Percentiles rank a stretch among this genome's conserved stretches.
These are phyloP conservation scores for Gallinago undulata DNA, from an alignment of 2,113 vertebrate species.

Conservation along the genomic window DNA sequence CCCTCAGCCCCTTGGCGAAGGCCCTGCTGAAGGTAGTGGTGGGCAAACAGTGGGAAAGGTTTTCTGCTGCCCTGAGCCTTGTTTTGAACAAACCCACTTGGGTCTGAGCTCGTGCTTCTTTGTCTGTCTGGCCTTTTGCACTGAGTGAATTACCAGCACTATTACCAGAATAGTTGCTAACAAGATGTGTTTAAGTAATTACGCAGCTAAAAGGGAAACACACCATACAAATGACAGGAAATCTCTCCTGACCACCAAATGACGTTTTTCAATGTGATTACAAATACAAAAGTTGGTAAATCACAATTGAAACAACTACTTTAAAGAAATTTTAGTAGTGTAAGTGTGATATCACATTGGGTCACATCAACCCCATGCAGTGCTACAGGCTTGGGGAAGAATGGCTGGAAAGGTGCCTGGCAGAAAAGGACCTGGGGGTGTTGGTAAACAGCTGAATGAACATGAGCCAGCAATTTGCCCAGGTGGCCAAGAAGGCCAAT, in stretches of 20 bases:
- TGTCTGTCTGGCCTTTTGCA: neutral
- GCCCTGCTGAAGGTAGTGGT: neutral
- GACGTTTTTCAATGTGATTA: fast-evolving
- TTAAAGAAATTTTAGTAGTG: neutral
- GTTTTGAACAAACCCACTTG: fast-evolving
- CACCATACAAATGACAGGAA: fast-evolving
- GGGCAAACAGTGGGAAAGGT: too few species aligned
- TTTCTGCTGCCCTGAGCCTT: neutral
- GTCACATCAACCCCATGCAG: neutral
- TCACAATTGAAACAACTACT: neutral
- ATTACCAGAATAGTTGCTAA: fast-evolving
- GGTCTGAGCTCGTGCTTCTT: fast-evolving
- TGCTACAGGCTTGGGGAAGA: neutral
- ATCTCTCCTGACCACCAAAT: neutral
- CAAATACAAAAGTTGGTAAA: neutral
- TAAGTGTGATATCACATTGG: neutral
- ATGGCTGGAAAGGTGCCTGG: neutral
- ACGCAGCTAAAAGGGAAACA: neutral
- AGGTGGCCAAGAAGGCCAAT: neutral
- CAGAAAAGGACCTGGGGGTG: neutral
- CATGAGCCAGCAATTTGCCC: neutral
- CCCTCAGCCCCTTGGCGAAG: fast-evolving
- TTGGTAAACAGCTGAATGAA: neutral
- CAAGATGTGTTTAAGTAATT: too few species aligned
- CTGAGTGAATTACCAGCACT: neutral